Evolutionary conservation across 1,140 invertebrate species (phyloP), one percentile per base, ranked within the genome.

Genomic region (Vanessa tameamea): DNA sequence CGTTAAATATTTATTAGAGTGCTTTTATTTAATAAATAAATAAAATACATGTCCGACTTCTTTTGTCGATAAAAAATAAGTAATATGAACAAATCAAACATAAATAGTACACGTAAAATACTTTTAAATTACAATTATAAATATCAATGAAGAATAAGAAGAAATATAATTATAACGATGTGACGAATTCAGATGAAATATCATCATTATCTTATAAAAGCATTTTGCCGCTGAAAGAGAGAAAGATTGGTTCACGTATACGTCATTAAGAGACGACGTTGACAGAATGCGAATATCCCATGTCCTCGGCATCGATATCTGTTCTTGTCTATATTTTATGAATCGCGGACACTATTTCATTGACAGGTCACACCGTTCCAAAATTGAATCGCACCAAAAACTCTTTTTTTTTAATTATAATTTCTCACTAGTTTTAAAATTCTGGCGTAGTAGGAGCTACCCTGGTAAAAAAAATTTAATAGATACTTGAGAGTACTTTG

Each of bases 221-320:
- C 73, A 59, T 31, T 71, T 70, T 64, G 70, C 73, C 69, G 69
- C 47, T 67, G 69, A 75, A 75, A 75, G 64, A 75, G 68, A 53
- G 68, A 67, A 63, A 73, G 74, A 78, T 78, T 76, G 74, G 72
- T 79, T 79, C 77, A 76, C 77, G 73, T 73, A 76, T 69, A 76
- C 59, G 67, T 79, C 74, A 76, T 79, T 76, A 79, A 64, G 71
- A 73, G 57, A 61, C 63, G 74, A 76, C 77, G 71, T 79, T 79
- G 77, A 76, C 71, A 51, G 74, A 79, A 73, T 73, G 72, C 48
- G 50, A 73, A 73, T 70, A 53, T 72, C 64, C 47, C 51, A 55
- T 72, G 77, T 72, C 70, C 68, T 37, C 23, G 59, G 23, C 50
- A 57, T 37, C 57, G 65, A 72, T 76, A 72, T 72, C 51, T 72